These are phyloP conservation scores for Cataglyphis hispanica DNA, from an alignment of 1,140 invertebrate species.

Conservation along the genomic window DNA sequence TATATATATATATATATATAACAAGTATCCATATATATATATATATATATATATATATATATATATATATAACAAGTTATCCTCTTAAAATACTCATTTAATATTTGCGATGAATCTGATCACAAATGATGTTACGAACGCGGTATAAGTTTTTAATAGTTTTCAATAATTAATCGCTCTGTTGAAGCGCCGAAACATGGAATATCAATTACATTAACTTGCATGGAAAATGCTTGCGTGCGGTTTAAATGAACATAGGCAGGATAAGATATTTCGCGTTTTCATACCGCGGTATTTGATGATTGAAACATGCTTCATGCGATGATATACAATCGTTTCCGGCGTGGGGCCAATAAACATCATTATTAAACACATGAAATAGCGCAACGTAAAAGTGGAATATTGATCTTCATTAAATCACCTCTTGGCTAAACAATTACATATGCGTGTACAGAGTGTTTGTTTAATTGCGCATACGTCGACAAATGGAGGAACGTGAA, in stretches of 20 bases:
- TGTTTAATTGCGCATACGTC: constrained; percentile 6
- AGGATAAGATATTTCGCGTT: constrained; percentile 42
- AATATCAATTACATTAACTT: constrained; percentile 32
- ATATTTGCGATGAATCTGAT: neutral
- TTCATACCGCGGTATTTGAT: neutral
- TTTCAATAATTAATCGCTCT: constrained; percentile 12
- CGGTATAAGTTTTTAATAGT: constrained; percentile 3
- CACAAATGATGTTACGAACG: neutral
- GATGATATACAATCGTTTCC: constrained; percentile 33
- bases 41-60: no score
- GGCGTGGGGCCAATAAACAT: constrained; percentile 17
- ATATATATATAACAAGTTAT: neutral
- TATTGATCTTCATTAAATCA: constrained; percentile 54
- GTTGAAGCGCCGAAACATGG: neutral
- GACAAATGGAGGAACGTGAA: constrained; percentile 11
- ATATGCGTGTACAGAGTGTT: constrained; percentile 3
- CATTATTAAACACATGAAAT: constrained; percentile 24
- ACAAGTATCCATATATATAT: no score
- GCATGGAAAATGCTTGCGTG: neutral
- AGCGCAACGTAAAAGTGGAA: constrained; percentile 22
- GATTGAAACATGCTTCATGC: constrained; percentile 4
- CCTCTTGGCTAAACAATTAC: constrained; percentile 4
- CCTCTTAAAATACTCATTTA: neutral
- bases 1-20: no score
- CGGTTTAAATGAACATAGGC: neutral